Base-by-base conservation (phyloP, 2,888 invertebrate genomes). In the Camponotus fellah region DNA sequence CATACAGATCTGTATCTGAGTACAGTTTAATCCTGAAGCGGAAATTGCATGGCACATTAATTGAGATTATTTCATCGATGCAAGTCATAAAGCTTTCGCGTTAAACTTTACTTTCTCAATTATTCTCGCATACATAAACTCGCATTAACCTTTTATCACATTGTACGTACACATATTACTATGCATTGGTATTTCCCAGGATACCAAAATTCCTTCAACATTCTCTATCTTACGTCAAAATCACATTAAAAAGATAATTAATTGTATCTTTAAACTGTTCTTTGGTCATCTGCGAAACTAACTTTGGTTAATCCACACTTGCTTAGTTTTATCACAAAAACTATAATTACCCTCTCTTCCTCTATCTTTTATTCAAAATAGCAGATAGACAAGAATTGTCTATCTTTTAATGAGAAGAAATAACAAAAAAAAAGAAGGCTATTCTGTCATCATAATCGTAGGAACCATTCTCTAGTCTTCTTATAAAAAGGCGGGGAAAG, bases 1-100 rank as follows among this genome's bases (percentile, higher is more conserved):
- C 58, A 32, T 60, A 56, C n/a, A 72, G 10, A 60, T 60, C 6
- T 37, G 60, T 12, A 37, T 53, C 8, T 37, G 12, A 21, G 34
- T 37, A 68, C 12, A 80, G 49, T 26, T 79, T 62, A 34, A 32
- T 69, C 34, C 60, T 62, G 26, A 72, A 84, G 66, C 64, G 49
- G 85, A 81, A 83, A 82, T 76, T 65, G 53, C 80, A 84, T 89
- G 83, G 86, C 89, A 89, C 88, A 83, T 68, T 77, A 84, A 81
- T 68, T 60, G 79, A 84, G 60, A 58, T 86, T 81, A 64, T 66
- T 75, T 81, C 53, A 66, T 58, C 65, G 64, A 53, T 60, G 34
- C 46, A 53, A 62, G n/a, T 86, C 62, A 64, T 58, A 87, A 53
- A 80, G 66, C 77, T 40, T 83, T 77, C 71, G 53, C 53, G 58